Evolutionary conservation across 2,797 vertebrate species (phyloP).

Genomic region (Lepidocolaptes lacrymiger): DNA sequence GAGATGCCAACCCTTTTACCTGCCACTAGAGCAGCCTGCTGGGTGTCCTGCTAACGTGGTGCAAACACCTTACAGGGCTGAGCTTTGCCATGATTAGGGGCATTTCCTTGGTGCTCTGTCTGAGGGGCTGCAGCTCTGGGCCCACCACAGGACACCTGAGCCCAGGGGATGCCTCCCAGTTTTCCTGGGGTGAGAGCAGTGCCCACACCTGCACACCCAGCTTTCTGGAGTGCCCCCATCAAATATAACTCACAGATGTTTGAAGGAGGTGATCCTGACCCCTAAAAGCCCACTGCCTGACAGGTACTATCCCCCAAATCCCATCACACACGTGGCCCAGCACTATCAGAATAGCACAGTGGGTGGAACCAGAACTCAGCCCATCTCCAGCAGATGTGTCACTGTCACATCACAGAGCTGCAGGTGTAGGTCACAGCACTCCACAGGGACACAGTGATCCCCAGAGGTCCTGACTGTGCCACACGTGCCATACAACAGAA

Average conservation of each 20-base stretch:
- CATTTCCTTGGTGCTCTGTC: not conserved
- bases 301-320: not conserved
- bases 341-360: not conserved
- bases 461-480: not conserved
- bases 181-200: not conserved
- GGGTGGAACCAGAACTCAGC: not conserved
- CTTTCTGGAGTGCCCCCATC: not conserved
- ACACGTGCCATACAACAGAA: not conserved
- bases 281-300: not conserved
- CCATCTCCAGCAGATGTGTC: not conserved
- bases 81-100: not conserved
- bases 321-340: not conserved
- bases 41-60: not conserved
- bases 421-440: not conserved
- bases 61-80: not conserved
- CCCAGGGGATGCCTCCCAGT: not conserved
- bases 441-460: not conserved
- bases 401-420: not conserved
- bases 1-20: not conserved
- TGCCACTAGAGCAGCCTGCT: not conserved
- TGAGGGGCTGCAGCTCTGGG: not conserved
- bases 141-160: not conserved
- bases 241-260: not conserved
- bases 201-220: not conserved
- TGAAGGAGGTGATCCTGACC: not conserved